phyloP scores from a whole-genome alignment of 2,113 vertebrate genomes.

The Tupaia tana region DNA sequence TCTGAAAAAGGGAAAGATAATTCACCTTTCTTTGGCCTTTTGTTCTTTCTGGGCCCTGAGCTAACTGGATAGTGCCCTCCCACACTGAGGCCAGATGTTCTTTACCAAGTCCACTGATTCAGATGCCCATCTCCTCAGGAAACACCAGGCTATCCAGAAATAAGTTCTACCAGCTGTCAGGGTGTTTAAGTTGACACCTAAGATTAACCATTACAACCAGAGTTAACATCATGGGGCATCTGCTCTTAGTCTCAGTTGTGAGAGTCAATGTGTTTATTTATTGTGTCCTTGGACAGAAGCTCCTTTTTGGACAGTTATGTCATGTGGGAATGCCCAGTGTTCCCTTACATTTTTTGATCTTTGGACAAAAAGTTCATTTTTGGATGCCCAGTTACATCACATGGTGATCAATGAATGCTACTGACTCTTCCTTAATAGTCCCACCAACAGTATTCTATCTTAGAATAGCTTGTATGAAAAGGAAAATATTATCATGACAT shows the following conservation, averaged over 20 bases:
- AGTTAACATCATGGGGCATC: background rate
- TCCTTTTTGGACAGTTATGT: background rate
- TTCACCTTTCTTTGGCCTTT: background rate
- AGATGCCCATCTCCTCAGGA: background rate
- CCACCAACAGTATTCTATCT: background rate
- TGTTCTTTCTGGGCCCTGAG: background rate
- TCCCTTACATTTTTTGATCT: background rate
- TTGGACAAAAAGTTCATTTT: background rate
- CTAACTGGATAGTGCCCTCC: too few relatives aligned
- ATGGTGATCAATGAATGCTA: background rate
- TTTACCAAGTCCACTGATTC: background rate
- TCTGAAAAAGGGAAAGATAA: background rate
- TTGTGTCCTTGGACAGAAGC: background rate
- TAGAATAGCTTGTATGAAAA: background rate
- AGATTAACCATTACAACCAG: background rate
- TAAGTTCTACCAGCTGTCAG: background rate
- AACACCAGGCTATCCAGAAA: background rate
- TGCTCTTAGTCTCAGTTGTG: background rate
- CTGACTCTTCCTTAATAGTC: background rate
- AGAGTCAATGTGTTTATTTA: background rate
- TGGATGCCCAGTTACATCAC: background rate
- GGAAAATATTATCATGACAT: background rate
- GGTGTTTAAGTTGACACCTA: background rate
- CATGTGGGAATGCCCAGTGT: background rate
- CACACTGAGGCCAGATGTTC: background rate